Percentiles rank a stretch among this genome's conserved stretches.
Conservation (phyloP, 1,140 invertebrate genomes). For the Drosophila fuyamai region DNA sequence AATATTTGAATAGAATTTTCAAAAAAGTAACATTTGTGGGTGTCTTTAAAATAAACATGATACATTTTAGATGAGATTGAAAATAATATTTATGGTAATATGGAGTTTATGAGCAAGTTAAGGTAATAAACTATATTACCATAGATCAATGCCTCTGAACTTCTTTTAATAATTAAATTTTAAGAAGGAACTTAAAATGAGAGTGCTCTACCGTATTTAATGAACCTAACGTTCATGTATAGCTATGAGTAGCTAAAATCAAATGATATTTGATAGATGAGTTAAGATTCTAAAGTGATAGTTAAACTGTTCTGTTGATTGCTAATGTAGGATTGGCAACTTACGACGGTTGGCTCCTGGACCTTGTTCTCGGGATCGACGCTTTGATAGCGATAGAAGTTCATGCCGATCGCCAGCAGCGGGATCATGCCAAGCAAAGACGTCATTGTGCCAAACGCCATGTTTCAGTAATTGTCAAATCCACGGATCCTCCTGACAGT, state of each 20-base stretch:
- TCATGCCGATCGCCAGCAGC: slow-evolving; percentile 91
- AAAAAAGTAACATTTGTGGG: not conserved
- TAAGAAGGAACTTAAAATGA: no score
- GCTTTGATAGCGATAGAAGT: slow-evolving; percentile 92
- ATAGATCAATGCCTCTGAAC: no score
- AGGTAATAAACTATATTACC: no score
- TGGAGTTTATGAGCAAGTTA: not conserved
- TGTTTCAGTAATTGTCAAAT: slow-evolving; percentile 85
- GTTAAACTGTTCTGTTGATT: no score
- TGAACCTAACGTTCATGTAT: no score
- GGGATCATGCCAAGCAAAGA: slow-evolving; percentile 91
- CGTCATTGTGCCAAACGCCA: slow-evolving; percentile 84
- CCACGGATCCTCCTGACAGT: slow-evolving; percentile 73
- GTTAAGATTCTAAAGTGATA: no score
- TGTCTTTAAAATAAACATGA: not conserved
- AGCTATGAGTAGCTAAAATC: no score
- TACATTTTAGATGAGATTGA: not conserved
- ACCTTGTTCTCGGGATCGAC: slow-evolving; percentile 93
- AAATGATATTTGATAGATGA: no score
- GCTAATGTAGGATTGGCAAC: slow-evolving; percentile 50
- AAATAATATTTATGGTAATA: not conserved
- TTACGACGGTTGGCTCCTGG: slow-evolving; percentile 89
- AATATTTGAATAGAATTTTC: not conserved
- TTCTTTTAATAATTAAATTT: no score
- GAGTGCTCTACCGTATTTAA: no score